Evolutionary conservation across 2,888 invertebrate species (phyloP), one percentile per base, ranked within the genome.

Genomic region (Kuschelorhynchus macadamiae): DNA sequence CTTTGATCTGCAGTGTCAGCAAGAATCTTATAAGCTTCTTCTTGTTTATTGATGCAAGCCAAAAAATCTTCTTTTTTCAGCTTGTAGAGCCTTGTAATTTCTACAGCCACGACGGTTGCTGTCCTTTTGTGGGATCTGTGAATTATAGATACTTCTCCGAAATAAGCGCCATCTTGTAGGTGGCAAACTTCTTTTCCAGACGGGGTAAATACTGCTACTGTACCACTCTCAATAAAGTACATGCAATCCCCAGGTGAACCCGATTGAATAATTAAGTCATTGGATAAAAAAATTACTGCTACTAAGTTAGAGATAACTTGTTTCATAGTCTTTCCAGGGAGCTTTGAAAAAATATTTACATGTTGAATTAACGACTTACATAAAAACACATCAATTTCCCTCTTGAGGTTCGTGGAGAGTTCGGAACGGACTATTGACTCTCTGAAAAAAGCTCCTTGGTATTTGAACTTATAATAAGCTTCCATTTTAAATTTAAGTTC

Each of bases 161-260:
- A 90, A 76, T 88, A 85, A 0, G 86, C 87, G 2, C 90, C 90
- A 73, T 90, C 90, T 66, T 87, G 86, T 18, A 79, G 52, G 66
- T 79, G 79, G 32, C 76, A 76, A 17, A 77, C 74, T 63, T 90
- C 90, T 73, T 85, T 86, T 41, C 90, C 90, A 11, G 87, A 87
- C 11, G 86, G 81, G 0, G 89, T 88, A 57, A 86, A 85, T 2
- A 89, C 85, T 7, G 88, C 87, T 0, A 90, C 89, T 0, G 88
- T 88, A 8, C 91, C 90, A 39, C 83, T 85, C 0, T 86, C 85
- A 21, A 90, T 83, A 74, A 90, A 90, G 78, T 87, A 90, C 89
- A 90, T 89, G 78, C 87, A 87, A 67, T 88, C 87, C 0, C 89
- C 90, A 12, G 82, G 78, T 11, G 86, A 85, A 0, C 88, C 88